phyloP scores from a whole-genome alignment of 2,888 invertebrate genomes.

The Orthosia gracilis region DNA sequence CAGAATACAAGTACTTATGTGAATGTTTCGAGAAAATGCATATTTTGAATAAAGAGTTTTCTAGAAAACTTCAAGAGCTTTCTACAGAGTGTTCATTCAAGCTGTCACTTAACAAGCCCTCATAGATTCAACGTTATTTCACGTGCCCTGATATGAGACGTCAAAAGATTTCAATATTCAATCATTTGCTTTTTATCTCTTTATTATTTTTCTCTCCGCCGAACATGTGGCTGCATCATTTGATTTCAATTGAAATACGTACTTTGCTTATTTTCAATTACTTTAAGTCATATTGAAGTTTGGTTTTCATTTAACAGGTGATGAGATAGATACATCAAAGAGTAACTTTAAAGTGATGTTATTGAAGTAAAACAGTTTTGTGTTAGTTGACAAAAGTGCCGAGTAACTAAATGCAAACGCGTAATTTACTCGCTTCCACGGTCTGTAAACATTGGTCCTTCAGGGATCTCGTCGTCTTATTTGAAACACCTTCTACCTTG shows the following conservation, averaged over 20 bases:
- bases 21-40: not conserved
- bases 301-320: conserved; percentile 11
- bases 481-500: not conserved
- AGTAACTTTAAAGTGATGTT: not conserved
- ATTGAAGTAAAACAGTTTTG: not conserved
- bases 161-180: conserved; percentile 44
- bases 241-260: conserved; percentile 30
- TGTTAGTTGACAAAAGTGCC: not conserved
- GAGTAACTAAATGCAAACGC: not conserved
- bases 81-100: conserved; percentile 33
- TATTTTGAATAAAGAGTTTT: conserved; percentile 9
- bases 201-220: conserved; percentile 16
- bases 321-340: not conserved
- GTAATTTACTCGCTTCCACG: no score
- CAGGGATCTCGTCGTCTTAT: no score
- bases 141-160: conserved; percentile 16
- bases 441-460: no score
- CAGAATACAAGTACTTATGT: not conserved
- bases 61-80: conserved; percentile 1
- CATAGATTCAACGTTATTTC: conserved; percentile 26
- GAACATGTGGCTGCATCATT: conserved; percentile 23
- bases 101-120: conserved; percentile 43
- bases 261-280: conserved; percentile 14
- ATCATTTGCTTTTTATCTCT: conserved; percentile 44
- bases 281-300: conserved; percentile 4